A percentile compares a stretch with the other conserved stretches of the same genome.
Conservation (phyloP, 2,797 vertebrate genomes). For the Bradypodion ventrale region DNA sequence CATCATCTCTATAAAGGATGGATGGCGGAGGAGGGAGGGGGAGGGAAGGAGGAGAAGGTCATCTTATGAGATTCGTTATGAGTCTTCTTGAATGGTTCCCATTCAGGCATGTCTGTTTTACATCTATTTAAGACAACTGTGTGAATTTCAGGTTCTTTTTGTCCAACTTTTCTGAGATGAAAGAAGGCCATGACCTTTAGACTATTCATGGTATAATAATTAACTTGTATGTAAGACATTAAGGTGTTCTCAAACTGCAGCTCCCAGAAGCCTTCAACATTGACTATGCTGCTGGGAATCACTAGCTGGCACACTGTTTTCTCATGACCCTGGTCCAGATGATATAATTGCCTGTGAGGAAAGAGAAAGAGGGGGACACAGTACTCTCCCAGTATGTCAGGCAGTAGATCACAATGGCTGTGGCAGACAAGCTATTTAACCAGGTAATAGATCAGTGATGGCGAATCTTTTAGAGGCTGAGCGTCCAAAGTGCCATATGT, state of each 20-base stretch:
- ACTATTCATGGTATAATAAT: slow-evolving; percentile 18
- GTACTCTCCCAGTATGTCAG: background rate
- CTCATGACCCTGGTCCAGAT: background rate
- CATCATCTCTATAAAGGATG: background rate
- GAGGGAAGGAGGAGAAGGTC: too few species aligned
- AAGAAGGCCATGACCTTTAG: background rate
- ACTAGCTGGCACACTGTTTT: background rate
- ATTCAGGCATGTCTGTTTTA: background rate
- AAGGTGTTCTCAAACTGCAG: too few species aligned
- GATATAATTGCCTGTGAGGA: background rate
- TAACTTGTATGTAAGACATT: too few species aligned
- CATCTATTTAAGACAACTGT: background rate
- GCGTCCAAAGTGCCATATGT: too few species aligned
- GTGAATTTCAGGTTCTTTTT: background rate
- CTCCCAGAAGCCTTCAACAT: too few species aligned
- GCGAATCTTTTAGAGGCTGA: too few species aligned
- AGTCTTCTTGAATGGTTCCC: background rate
- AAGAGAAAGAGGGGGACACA: background rate
- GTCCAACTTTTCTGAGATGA: background rate
- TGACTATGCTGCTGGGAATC: too few species aligned
- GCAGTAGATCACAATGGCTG: background rate
- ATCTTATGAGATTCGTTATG: background rate
- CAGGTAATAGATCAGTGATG: too few species aligned
- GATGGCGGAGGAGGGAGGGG: too few species aligned
- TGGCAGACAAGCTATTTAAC: background rate